Conservation (phyloP, 35 echinoderm and acorn worm genomes). For the Eucidaris tribuloides region DNA sequence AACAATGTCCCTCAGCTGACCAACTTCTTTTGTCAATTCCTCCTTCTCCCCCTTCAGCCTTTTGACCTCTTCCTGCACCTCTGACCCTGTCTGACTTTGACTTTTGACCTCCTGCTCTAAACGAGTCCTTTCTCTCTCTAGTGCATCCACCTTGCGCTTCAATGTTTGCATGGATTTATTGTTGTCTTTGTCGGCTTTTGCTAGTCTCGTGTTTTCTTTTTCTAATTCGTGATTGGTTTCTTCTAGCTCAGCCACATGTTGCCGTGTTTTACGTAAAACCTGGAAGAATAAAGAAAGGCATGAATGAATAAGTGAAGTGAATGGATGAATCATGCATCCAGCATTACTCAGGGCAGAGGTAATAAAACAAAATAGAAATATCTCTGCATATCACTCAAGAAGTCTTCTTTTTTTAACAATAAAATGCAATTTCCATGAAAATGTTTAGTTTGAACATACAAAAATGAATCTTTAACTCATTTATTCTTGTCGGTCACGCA, state of each 20-base stretch:
- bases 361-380: too few relatives aligned
- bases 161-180: conserved; percentile 11
- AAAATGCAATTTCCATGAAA: too few relatives aligned
- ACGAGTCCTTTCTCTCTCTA: background rate
- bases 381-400: too few relatives aligned
- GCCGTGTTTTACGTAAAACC: conserved; percentile 16
- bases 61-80: conserved; percentile 15
- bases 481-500: too few relatives aligned
- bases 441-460: too few relatives aligned
- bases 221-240: conserved; percentile 32
- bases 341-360: too few relatives aligned
- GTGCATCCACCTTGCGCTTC: conserved; percentile 40
- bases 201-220: conserved; percentile 35
- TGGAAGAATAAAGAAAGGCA: background rate
- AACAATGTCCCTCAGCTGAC: conserved; percentile 4
- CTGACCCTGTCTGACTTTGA: background rate
- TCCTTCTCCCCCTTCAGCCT: conserved; percentile 25
- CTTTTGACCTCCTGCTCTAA: conserved; percentile 12
- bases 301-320: too few relatives aligned
- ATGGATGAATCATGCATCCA: too few relatives aligned
- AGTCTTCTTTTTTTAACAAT: too few relatives aligned
- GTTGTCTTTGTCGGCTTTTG: conserved; percentile 43
- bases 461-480: too few relatives aligned
- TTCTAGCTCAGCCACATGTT: conserved; percentile 39
- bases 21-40: conserved; percentile 8